Base-by-base conservation (phyloP, 92 coral and sea anemone species). In the Desmophyllum pertusum region DNA sequence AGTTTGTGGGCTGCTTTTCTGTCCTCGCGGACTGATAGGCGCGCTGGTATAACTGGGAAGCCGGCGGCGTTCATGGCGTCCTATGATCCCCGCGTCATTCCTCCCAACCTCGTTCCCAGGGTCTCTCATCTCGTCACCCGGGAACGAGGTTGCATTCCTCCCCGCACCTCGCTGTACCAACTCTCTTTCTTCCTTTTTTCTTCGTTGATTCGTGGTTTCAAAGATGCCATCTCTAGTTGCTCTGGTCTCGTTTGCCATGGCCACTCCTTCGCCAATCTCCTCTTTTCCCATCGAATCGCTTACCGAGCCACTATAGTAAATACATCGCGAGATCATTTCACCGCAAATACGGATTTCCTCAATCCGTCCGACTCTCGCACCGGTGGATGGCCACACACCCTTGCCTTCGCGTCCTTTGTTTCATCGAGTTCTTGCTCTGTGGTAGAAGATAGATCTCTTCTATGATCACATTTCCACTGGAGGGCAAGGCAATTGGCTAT, bases 391-490 rank as follows among this genome's bases (percentile, higher is more conserved):
- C 23, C 30, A 11, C 62, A 55, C 27, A 18, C 39, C 37, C 71
- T 68, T 68, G 73, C 21, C 40, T 35, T 36, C 2, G 27, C 27
- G 40, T 9, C 45, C 25, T 68, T 33, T 66, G 9, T 35, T 15
- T 15, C 42, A 35, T 21, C 9, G 42, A 18, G 25, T n/a, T 10
- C 18, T 38, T 33, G 43, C 42, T 68, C 14, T 7, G 27, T 9
- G 73, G 42, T 0, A 68, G 42, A 18, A 68, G 73, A 68, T 68
- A 68, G 35, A 68, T 35, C 43, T 68, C 73, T 38, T 68, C 73
- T 68, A 68, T 38, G n/a, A 68, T 68, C 45, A 68, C 39, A 42
- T 5, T 68, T 68, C 35, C 73, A 31, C 43, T 23, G 3, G 73
- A 13, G 39, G 40, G 19, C 39, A 18, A 36, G 45, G 2, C 38